Evolutionary conservation across 2,797 vertebrate genomes (phyloP).

Genomic region (Brachymystax lenok): DNA sequence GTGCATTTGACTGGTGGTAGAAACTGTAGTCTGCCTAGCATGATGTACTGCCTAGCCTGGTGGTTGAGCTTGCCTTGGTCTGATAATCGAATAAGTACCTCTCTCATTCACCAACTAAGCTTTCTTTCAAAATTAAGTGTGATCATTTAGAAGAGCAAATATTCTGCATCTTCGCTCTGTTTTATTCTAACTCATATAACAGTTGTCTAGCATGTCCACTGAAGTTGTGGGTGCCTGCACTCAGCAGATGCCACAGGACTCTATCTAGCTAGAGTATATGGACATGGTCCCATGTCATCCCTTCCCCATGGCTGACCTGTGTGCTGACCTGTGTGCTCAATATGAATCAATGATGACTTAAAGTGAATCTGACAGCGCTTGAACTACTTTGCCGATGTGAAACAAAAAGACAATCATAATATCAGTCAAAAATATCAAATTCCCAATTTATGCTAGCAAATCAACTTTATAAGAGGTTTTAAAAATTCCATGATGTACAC

Average conservation of each 20-base stretch:
- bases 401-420: no score
- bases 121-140: neutral
- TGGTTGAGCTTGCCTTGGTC: conserved; percentile 34
- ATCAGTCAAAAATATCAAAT: no score
- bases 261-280: neutral
- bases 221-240: conserved; percentile 21
- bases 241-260: conserved; percentile 13
- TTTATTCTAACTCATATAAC: conserved; percentile 36
- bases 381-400: no score
- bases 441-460: no score
- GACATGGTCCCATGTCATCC: conserved; percentile 5
- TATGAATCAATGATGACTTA: conserved; percentile 41
- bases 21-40: conserved; percentile 48
- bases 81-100: conserved; percentile 54
- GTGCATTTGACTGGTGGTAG: conserved; percentile 51
- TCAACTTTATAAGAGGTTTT: no score
- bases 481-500: no score
- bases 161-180: neutral
- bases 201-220: conserved; percentile 21
- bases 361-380: no score
- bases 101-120: conserved; percentile 42
- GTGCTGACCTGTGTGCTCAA: conserved; percentile 25
- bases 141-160: no score
- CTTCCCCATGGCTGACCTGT: conserved; percentile 24
- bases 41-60: conserved; percentile 58